phyloP scores from a whole-genome alignment of 2,113 vertebrate genomes.

The Eubucco bourcierii region DNA sequence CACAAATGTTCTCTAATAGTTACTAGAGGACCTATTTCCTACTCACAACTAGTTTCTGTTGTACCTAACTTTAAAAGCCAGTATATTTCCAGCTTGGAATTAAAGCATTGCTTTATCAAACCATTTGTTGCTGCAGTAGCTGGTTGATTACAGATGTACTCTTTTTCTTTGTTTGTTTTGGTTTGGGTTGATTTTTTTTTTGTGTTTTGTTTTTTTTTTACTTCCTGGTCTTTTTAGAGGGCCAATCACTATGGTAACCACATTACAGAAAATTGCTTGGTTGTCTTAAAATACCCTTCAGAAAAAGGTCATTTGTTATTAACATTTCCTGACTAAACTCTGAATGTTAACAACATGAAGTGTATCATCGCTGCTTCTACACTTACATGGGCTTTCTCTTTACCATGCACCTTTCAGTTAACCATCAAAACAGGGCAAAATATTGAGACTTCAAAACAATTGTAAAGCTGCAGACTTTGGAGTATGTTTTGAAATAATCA shows the following conservation, averaged over 20 bases:
- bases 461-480: background rate
- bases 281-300: slow-evolving; percentile 74
- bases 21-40: background rate
- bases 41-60: slow-evolving; percentile 11
- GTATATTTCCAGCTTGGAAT: slow-evolving; percentile 37
- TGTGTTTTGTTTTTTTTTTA: background rate
- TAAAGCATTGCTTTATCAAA: slow-evolving; percentile 57
- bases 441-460: slow-evolving; percentile 1
- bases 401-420: background rate
- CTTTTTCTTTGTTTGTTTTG: background rate
- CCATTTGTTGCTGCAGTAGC: slow-evolving; percentile 46
- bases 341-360: background rate
- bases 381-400: background rate
- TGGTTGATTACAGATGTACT: slow-evolving; percentile 60
- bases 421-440: slow-evolving; percentile 43
- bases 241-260: slow-evolving; percentile 76
- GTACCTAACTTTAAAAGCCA: slow-evolving; percentile 38
- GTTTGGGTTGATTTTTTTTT: background rate
- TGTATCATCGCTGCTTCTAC: background rate
- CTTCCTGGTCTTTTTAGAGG: slow-evolving; percentile 54
- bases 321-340: slow-evolving; percentile 39
- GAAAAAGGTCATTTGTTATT: slow-evolving; percentile 68
- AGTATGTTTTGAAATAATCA: background rate
- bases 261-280: slow-evolving; percentile 70
- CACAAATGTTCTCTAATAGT: background rate